Conservation (phyloP, 2,113 vertebrate species). For the Bettongia penicillata region DNA sequence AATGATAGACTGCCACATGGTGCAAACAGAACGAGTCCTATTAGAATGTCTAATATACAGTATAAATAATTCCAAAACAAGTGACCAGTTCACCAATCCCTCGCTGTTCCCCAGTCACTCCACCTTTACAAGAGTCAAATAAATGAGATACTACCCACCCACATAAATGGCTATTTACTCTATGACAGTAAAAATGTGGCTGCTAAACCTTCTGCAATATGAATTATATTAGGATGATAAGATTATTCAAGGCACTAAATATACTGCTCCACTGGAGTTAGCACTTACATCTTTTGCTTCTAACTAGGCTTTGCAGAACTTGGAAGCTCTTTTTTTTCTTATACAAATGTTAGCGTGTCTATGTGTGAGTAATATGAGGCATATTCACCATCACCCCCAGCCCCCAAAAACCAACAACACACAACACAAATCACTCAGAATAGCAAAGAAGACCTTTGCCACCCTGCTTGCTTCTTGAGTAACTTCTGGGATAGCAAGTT, state of each 20-base stretch:
- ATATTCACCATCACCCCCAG: conserved; percentile 2
- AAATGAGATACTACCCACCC: conserved; percentile 51
- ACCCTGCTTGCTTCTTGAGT: background rate
- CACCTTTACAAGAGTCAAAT: conserved; percentile 52
- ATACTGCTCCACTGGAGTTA: background rate
- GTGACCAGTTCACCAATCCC: conserved; percentile 35
- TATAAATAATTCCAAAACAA: conserved; percentile 64
- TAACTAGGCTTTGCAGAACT: conserved; percentile 18
- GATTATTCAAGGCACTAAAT: background rate
- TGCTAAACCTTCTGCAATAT: conserved; percentile 40
- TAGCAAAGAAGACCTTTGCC: background rate
- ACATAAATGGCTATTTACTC: conserved; percentile 46
- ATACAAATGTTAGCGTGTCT: conserved; percentile 35
- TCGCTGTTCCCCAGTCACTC: conserved; percentile 54
- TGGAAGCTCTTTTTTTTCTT: conserved; percentile 42
- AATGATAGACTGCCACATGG: conserved; percentile 21
- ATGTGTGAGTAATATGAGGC: background rate
- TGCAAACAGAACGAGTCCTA: conserved; percentile 23
- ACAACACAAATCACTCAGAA: conserved; percentile 24
- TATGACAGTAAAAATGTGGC: conserved; percentile 52
- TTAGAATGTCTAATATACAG: conserved; percentile 51
- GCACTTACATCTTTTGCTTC: conserved; percentile 49
- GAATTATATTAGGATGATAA: conserved; percentile 17
- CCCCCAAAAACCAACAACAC: background rate
- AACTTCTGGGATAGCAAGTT: background rate